Percentiles rank a stretch among this genome's conserved stretches.
Conservation (phyloP, 2,888 invertebrate species). For the Heteromurus nitidus region DNA sequence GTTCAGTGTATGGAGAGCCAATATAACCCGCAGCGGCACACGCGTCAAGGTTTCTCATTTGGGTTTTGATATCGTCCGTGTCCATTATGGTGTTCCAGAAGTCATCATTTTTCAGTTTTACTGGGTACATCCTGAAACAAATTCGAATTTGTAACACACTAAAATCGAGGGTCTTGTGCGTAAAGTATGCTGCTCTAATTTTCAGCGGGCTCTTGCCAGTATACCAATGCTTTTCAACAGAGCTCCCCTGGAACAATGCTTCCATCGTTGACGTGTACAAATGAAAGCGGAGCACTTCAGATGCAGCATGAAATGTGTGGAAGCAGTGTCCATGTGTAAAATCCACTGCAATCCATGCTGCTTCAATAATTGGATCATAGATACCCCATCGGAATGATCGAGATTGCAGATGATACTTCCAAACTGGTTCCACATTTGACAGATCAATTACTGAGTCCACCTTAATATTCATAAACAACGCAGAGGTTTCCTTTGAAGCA, state of each 20-base stretch:
- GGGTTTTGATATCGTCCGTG: conserved; percentile 56
- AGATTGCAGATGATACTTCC: too few species aligned
- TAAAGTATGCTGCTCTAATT: neutral
- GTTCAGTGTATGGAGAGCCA: conserved; percentile 30
- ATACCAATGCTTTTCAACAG: conserved; percentile 57
- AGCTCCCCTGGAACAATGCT: conserved; percentile 48
- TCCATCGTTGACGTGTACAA: conserved; percentile 52
- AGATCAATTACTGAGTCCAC: too few species aligned
- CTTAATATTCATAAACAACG: too few species aligned
- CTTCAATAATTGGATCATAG: conserved; percentile 67
- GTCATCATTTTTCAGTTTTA: conserved; percentile 43
- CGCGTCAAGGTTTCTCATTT: conserved; percentile 68
- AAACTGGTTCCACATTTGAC: too few species aligned
- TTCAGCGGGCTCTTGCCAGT: neutral
- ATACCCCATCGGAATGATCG: conserved; percentile 63
- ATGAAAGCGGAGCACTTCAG: conserved; percentile 52
- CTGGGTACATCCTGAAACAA: conserved; percentile 50
- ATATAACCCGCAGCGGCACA: conserved; percentile 59
- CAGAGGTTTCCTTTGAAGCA: too few species aligned
- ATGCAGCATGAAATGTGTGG: conserved; percentile 27
- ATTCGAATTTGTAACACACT: neutral
- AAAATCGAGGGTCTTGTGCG: neutral
- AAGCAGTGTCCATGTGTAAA: conserved; percentile 69
- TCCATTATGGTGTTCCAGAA: conserved; percentile 67
- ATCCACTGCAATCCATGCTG: conserved; percentile 66